Percentiles rank a stretch among this genome's conserved stretches.
Conservation (phyloP, 2,113 vertebrate species). For the Nothoprocta pentlandii region DNA sequence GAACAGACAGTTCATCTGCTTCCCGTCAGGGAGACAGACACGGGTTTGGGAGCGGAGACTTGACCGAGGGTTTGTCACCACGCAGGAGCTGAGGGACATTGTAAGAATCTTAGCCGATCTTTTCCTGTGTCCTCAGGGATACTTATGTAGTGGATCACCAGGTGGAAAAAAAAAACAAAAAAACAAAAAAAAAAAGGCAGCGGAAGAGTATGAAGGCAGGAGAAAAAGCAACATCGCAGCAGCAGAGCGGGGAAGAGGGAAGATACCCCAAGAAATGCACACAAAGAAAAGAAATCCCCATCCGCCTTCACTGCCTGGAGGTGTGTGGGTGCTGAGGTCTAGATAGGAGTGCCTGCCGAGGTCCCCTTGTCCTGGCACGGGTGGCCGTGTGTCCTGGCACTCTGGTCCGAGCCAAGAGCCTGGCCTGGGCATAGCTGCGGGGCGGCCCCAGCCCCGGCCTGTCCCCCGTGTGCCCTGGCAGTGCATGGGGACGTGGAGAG, state of each 20-base stretch:
- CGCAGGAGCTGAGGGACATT: fast-evolving
- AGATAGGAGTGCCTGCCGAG: no score
- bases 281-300: background rate
- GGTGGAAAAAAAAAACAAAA: background rate
- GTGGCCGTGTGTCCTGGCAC: background rate
- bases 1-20: background rate
- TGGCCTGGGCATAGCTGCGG: fast-evolving
- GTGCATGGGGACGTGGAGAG: background rate
- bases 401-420: background rate
- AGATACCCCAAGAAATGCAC: background rate
- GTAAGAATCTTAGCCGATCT: background rate
- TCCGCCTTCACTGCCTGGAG: background rate
- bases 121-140: background rate
- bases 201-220: background rate
- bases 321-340: background rate
- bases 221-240: background rate
- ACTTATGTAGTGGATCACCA: background rate
- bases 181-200: background rate
- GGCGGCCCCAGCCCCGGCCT: fast-evolving
- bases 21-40: background rate
- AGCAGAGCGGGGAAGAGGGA: background rate
- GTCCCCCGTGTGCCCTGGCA: background rate
- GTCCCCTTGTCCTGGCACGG: background rate
- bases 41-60: background rate
- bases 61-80: background rate